Base-by-base conservation (phyloP, 2,113 vertebrate genomes). In the Protobothrops flavoviridis region DNA sequence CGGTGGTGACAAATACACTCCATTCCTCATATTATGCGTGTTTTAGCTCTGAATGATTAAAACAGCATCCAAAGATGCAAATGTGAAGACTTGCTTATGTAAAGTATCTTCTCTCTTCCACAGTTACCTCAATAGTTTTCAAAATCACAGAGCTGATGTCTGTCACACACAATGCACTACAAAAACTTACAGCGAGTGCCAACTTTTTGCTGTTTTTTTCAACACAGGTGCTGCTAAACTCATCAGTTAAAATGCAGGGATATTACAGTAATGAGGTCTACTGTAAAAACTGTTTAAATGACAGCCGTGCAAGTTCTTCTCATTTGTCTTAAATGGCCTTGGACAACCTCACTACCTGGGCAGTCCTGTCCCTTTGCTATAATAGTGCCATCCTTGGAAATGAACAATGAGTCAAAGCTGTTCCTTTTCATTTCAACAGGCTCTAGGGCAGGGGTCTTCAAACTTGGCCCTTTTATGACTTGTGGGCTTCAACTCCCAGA, bases 161-260 rank as follows among this genome's bases (percentile, higher is more conserved):
- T 93, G 95, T 97, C 92, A 53, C 50, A 94, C 85, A 0, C 81
- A 93, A 81, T 43, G 94, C 94, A 95, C 92, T 95, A 97, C 91
- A 94, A 96, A 95, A 90, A 59, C 89, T 96, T 89, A 86, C 93
- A 97, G 48, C 8, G 97, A 97, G 97, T 98, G 97, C 97, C 97
- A 98, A 97, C 43, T 53, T n/a, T n/a, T 64, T 64, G 11, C 1
- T 24, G 96, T 97, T 93, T 95, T 55, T 95, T 56, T 96, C 87
- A 89, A 13, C 74, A 93, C 89, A 90, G 91, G 43, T 85, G 94
- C 93, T 91, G 45, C 43, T 96, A 64, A 88, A 11, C 26, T 92
- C 50, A 91, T 96, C 43, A 89, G 1, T 93, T 95, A 50, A 94
- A 94, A 85, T 91, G 9, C 87, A 94, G 96, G 94, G 91, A 48